Evolutionary conservation across 1,140 invertebrate genomes (phyloP).

Genomic region (Cydia amplana): DNA sequence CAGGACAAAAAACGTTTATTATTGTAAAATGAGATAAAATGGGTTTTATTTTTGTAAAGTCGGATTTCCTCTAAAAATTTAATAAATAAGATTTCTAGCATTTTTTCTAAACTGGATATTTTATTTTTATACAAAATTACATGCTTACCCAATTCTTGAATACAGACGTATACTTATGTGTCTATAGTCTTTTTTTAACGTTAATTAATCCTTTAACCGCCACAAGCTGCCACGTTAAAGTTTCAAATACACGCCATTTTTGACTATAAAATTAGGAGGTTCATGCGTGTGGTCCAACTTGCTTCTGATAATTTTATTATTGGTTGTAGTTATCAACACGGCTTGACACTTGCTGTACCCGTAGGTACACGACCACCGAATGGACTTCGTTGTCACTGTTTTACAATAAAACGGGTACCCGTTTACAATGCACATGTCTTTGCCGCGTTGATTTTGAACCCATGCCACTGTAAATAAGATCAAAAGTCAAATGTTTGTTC

Average conservation of each 20-base stretch:
- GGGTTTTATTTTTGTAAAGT: too few relatives aligned
- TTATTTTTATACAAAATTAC: too few relatives aligned
- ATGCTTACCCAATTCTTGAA: too few relatives aligned
- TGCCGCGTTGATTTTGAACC: slow-evolving; percentile 30
- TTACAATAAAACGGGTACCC: slow-evolving; percentile 41
- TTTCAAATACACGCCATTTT: slow-evolving; percentile 1
- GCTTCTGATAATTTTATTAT: neutral
- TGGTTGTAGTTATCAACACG: slow-evolving; percentile 34
- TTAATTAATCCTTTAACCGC: too few relatives aligned
- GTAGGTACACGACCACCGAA: neutral
- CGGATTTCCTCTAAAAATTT: too few relatives aligned
- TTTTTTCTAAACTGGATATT: too few relatives aligned
- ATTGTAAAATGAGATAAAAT: too few relatives aligned
- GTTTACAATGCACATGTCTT: slow-evolving; percentile 36
- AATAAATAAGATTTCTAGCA: too few relatives aligned
- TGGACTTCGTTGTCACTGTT: slow-evolving; percentile 17
- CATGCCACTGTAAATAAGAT: neutral
- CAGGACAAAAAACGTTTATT: too few relatives aligned
- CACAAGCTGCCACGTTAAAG: neutral
- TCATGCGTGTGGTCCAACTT: slow-evolving; percentile 28
- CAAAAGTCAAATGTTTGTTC: too few relatives aligned
- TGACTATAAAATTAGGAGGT: neutral
- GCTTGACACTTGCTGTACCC: slow-evolving; percentile 35
- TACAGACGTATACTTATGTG: too few relatives aligned
- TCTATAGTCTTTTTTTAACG: too few relatives aligned